Evolutionary conservation across 2,797 vertebrate species (phyloP), one percentile per base, ranked within the genome.

Genomic region (Lycodopsis pacificus): DNA sequence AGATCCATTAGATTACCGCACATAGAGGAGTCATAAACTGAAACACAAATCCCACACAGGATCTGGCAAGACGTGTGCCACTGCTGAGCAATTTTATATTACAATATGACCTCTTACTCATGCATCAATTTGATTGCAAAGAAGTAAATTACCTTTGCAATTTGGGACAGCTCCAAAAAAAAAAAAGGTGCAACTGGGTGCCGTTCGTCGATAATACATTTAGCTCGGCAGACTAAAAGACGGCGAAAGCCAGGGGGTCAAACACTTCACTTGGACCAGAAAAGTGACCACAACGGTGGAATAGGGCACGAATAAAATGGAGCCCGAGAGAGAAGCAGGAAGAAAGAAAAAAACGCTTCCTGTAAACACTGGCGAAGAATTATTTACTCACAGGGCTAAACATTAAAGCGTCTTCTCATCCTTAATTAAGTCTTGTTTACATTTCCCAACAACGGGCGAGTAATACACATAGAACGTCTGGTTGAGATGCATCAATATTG

Each of bases 121-220:
- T 66, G 82, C 81, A 88, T 88, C 78, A 85, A 82, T 88, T 76
- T 68, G 68, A 85, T 71, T 3, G 75, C 77, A 66, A 83, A 67
- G 74, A 91, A 89, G 89, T 87, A 85, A 89, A 92, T 90, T 89
- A 88, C 88, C 83, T 89, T 80, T 88, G 87, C 86, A 86, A 90
- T 91, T 90, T 90, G 89, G 85, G 90, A 83, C 84, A 36, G 64
- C 63, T 83, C 46, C 78, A 71, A 76, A 11, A 38, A 36, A 36
- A 73, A 79, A 48, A 27, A 80, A 85, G 78, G 82, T 75, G 76
- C 84, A 80, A 83, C 76, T 70, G 83, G 79, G 87, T 72, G 77
- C 69, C 27, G 59, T 83, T 85, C 59, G 70, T 58, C 49, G 51
- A 68, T 66, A 82, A 61, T 51, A 58, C 38, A 62, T 34, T 27